A percentile compares a stretch with the other conserved stretches of the same genome.
These are phyloP conservation scores for Podarcis muralis DNA, from an alignment of 2,113 vertebrate genomes.

Conservation along the genomic window DNA sequence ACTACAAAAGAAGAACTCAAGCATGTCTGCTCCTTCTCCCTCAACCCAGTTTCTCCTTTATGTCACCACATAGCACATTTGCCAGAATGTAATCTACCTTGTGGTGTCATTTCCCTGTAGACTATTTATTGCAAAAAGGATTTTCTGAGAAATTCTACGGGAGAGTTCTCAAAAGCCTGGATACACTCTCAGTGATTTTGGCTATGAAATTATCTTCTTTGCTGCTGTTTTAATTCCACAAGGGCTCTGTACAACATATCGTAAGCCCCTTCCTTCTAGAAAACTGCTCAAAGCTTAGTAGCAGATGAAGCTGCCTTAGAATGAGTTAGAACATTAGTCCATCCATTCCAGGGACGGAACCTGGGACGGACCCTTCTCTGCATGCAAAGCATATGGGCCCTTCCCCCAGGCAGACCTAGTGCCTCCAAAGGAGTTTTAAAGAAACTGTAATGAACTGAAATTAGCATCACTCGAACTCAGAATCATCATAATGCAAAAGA, in stretches of 20 bases:
- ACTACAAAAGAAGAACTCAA: background rate
- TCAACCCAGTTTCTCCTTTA: background rate
- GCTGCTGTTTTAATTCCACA: background rate
- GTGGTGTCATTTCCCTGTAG: background rate
- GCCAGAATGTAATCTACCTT: background rate
- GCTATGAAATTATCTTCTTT: background rate
- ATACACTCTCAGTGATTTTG: background rate
- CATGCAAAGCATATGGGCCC: background rate
- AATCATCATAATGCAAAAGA: slow-evolving; percentile 21
- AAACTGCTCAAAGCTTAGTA: background rate
- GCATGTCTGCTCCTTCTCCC: background rate
- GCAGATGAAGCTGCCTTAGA: background rate
- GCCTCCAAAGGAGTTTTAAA: background rate
- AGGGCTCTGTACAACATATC: background rate
- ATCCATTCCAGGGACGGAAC: background rate
- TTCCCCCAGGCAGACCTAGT: background rate
- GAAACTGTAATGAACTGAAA: no score
- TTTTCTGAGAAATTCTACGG: no score
- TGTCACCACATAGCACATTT: background rate
- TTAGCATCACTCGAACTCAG: slow-evolving; percentile 6
- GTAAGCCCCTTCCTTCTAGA: background rate
- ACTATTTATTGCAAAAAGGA: background rate
- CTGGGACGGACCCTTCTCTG: background rate
- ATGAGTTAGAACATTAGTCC: background rate
- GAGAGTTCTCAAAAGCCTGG: background rate